phyloP scores from a whole-genome alignment of 2,888 invertebrate species.

The Xestia c-nigrum region DNA sequence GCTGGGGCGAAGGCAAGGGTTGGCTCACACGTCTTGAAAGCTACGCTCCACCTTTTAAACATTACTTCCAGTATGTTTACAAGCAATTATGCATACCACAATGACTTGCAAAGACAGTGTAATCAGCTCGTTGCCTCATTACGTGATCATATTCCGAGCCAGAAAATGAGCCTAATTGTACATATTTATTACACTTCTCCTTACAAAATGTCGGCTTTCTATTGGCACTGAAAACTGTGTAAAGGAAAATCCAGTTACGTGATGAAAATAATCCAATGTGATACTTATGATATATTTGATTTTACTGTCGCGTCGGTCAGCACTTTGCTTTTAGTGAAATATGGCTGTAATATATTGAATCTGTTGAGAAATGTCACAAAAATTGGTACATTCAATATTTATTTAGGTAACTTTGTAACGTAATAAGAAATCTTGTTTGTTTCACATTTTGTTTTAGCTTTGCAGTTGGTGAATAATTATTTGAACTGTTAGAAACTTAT shows the following conservation, averaged over 20 bases:
- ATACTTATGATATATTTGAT: conserved; percentile 56
- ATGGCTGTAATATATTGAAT: conserved; percentile 79
- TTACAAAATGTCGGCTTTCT: conserved; percentile 4
- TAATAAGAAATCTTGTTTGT: conserved; percentile 23
- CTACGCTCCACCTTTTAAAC: conserved; percentile 75
- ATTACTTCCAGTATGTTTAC: conserved; percentile 82
- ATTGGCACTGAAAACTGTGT: conserved; percentile 14
- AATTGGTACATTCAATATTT: conserved; percentile 54
- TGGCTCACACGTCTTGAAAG: conserved; percentile 75
- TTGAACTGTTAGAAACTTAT: neutral
- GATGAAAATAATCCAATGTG: conserved; percentile 63
- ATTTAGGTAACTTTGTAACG: conserved; percentile 54
- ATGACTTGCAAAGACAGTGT: conserved; percentile 59
- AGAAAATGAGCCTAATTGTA: conserved; percentile 37
- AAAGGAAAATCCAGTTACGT: conserved; percentile 44
- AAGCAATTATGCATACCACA: conserved; percentile 82
- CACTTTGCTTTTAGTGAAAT: conserved; percentile 73
- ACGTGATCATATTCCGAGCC: conserved; percentile 32
- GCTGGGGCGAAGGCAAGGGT: conserved; percentile 72
- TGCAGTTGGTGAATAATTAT: neutral
- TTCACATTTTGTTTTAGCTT: conserved; percentile 22
- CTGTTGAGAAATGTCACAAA: conserved; percentile 72
- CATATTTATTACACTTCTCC: conserved; percentile 15
- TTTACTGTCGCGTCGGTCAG: conserved; percentile 59
- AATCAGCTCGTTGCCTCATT: conserved; percentile 55